Evolutionary conservation across 2,113 vertebrate genomes (phyloP).

Genomic region (Gallinago paraguaiae): DNA sequence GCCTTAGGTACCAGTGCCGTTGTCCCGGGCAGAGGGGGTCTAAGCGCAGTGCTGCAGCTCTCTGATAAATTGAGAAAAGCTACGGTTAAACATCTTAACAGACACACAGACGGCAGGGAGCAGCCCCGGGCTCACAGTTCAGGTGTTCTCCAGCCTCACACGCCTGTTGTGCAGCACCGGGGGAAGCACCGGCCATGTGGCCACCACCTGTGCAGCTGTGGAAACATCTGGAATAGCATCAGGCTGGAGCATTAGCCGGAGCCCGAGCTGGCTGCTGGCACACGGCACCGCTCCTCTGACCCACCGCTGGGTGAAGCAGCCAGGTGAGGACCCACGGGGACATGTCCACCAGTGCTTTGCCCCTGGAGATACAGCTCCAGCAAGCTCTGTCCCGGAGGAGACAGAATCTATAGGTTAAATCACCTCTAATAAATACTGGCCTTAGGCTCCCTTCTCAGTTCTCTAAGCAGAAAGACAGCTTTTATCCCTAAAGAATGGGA

Average conservation of each 20-base stretch:
- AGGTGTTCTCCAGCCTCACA: background rate
- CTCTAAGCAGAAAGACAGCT: background rate
- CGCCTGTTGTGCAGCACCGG: background rate
- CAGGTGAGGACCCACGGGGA: rapidly evolving
- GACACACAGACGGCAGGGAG: background rate
- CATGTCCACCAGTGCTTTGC: too few species aligned
- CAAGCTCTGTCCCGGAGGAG: background rate
- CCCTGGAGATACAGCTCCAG: background rate
- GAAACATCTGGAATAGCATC: background rate
- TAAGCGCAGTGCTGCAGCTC: rapidly evolving
- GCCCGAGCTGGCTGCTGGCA: background rate
- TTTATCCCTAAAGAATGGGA: background rate
- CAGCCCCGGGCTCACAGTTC: rapidly evolving
- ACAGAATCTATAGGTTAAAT: background rate
- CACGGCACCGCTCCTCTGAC: background rate
- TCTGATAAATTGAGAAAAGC: rapidly evolving
- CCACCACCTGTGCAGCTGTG: background rate
- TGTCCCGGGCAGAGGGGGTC: rapidly evolving
- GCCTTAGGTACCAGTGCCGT: too few species aligned
- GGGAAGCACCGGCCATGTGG: background rate
- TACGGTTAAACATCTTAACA: rapidly evolving
- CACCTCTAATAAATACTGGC: background rate
- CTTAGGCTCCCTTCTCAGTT: background rate
- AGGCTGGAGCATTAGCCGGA: background rate
- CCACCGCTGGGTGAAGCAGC: background rate